phyloP scores from a whole-genome alignment of 2,797 vertebrate species.

The Pipistrellus pygmaeus region DNA sequence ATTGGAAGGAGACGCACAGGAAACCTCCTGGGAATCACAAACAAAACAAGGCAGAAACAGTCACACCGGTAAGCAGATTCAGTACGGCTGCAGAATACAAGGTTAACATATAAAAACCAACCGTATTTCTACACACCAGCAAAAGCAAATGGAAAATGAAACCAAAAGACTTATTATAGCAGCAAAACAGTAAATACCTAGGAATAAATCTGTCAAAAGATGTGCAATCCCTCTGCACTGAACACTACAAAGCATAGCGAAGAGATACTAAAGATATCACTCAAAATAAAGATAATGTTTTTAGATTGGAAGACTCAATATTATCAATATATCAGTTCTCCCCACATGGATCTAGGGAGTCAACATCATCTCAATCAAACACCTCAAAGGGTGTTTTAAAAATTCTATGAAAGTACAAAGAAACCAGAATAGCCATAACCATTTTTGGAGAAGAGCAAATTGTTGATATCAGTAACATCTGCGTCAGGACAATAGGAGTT shows the following conservation, averaged over 20 bases:
- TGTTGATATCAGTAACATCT: neutral
- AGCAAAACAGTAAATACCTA: constrained; percentile 41
- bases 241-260: neutral
- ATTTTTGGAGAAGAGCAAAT: neutral
- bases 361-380: neutral
- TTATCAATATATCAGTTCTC: neutral
- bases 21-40: neutral
- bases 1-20: neutral
- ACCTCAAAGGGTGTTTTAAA: neutral
- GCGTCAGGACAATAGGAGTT: neutral
- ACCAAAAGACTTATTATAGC: neutral
- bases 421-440: neutral
- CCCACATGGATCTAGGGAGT: neutral
- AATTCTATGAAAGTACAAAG: constrained; percentile 15
- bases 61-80: neutral
- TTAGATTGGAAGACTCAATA: neutral
- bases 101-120: constrained; percentile 14
- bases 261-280: neutral
- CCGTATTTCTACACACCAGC: neutral
- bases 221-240: neutral
- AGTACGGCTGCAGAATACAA: neutral
- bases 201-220: neutral
- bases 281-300: neutral
- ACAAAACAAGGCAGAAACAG: neutral
- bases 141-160: neutral